Conservation (phyloP, 2,888 invertebrate species). For the Rhamnusium bicolor region DNA sequence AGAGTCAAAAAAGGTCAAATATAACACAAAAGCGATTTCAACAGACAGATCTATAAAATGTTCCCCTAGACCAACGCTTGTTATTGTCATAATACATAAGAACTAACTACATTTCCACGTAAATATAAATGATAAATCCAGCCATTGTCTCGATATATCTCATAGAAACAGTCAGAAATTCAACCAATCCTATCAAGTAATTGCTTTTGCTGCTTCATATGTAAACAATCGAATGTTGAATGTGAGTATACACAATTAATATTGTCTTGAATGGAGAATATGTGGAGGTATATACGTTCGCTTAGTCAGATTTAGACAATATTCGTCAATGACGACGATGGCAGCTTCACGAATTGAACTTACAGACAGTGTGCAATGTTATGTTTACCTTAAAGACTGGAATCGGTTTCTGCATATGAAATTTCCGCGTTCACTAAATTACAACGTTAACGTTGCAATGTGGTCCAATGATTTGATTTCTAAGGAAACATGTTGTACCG, state of each 20-base stretch:
- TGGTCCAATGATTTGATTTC: no score
- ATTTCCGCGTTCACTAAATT: neutral
- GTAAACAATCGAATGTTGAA: conserved; percentile 58
- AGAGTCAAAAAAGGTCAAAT: no score
- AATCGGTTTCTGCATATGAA: conserved; percentile 14
- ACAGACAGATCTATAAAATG: neutral
- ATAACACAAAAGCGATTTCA: neutral
- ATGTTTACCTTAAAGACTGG: conserved; percentile 16
- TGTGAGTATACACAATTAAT: conserved; percentile 58
- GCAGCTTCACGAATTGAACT: conserved; percentile 6
- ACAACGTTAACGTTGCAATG: no score
- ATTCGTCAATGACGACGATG: conserved; percentile 49
- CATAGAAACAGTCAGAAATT: conserved; percentile 49
- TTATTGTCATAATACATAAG: neutral
- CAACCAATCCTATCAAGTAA: conserved; percentile 57
- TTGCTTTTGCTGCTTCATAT: conserved; percentile 60
- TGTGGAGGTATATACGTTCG: conserved; percentile 42
- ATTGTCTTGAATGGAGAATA: conserved; percentile 52
- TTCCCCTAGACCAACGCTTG: neutral
- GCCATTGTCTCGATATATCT: conserved; percentile 51
- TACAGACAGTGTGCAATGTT: conserved; percentile 1
- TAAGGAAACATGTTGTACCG: no score
- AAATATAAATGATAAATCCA: conserved; percentile 35
- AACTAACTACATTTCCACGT: neutral
- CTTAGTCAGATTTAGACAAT: conserved; percentile 48